phyloP scores from a whole-genome alignment of 2,113 vertebrate genomes.

The Typhlomys cinereus region DNA sequence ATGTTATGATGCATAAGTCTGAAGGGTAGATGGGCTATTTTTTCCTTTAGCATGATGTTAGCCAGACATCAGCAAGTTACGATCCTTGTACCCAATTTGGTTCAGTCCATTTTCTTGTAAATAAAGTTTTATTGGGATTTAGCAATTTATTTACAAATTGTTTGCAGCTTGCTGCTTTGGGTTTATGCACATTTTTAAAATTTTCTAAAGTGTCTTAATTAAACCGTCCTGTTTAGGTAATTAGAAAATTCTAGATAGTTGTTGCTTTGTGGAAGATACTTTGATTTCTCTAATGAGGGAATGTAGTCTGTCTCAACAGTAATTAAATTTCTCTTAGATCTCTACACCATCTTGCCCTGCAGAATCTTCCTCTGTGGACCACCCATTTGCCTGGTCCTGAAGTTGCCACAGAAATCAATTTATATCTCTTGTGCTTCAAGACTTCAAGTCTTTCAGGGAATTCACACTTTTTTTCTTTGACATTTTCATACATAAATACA shows the following conservation, averaged over 20 bases:
- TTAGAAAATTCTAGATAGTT: background rate
- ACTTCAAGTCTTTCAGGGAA: background rate
- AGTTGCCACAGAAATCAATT: background rate
- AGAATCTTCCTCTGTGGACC: fast-evolving
- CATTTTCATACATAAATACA: background rate
- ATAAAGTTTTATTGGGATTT: background rate
- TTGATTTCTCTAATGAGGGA: slow-evolving; percentile 59
- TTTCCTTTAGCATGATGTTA: background rate
- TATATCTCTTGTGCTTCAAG: background rate
- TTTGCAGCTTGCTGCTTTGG: background rate
- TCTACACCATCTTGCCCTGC: background rate
- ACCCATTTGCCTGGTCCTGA: background rate
- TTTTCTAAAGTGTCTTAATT: slow-evolving; percentile 48
- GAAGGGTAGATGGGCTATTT: background rate
- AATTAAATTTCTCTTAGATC: slow-evolving; percentile 36
- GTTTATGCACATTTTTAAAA: background rate
- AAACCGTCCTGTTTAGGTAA: background rate
- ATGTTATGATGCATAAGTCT: background rate
- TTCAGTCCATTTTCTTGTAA: background rate
- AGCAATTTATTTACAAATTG: background rate
- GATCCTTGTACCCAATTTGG: background rate
- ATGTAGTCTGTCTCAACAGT: background rate
- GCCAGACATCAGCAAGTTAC: background rate
- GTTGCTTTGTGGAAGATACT: slow-evolving; percentile 9
- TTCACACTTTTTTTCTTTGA: background rate